Percentiles rank a stretch among this genome's conserved stretches.
Evolutionary conservation across 2,113 vertebrate species (phyloP).

Genomic region (Theristicus caerulescens): DNA sequence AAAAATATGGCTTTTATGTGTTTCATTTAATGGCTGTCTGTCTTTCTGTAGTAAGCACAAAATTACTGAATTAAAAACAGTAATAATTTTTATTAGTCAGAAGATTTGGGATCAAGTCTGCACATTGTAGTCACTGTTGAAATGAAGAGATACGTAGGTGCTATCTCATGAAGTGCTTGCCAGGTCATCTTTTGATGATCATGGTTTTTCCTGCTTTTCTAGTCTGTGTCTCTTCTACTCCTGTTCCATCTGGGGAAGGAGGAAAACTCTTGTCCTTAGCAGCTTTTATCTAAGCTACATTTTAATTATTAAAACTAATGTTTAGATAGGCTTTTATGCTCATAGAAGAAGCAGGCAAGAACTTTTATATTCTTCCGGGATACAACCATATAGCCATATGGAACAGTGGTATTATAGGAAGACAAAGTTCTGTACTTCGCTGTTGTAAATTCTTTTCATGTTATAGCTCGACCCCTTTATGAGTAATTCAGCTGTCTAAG

Average conservation of each 20-base stretch:
- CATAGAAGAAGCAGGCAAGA: background rate
- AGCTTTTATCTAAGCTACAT: background rate
- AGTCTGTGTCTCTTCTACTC: background rate
- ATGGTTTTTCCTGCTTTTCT: background rate
- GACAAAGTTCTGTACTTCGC: background rate
- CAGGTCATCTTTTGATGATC: background rate
- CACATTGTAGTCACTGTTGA: background rate
- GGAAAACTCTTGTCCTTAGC: background rate
- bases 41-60: background rate
- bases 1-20: fast-evolving
- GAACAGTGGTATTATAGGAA: background rate
- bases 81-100: background rate
- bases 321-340: background rate
- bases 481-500: background rate
- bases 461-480: background rate
- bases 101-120: background rate
- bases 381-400: background rate
- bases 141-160: background rate
- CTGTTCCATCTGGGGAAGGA: background rate
- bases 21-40: background rate
- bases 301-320: background rate
- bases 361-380: background rate
- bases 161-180: background rate
- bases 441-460: background rate
- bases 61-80: background rate